phyloP scores from a whole-genome alignment of 2,113 vertebrate species.

The Lycocorax pyrrhopterus region DNA sequence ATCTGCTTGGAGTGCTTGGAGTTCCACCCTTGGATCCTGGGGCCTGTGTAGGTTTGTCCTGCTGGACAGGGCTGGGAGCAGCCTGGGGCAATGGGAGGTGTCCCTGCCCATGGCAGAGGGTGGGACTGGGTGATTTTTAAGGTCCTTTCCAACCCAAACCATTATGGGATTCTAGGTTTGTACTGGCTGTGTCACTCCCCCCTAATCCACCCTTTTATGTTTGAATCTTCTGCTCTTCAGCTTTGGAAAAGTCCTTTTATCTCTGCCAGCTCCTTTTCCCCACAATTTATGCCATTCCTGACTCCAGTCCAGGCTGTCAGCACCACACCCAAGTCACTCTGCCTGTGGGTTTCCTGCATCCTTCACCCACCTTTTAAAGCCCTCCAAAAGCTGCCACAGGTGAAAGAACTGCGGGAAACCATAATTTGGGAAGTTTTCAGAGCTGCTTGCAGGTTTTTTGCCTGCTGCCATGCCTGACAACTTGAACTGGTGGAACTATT shows the following conservation, averaged over 20 bases:
- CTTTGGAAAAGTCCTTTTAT: background rate
- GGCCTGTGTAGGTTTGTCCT: background rate
- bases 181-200: background rate
- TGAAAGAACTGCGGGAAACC: background rate
- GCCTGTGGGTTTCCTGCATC: background rate
- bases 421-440: background rate
- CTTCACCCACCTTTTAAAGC: background rate
- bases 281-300: background rate
- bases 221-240: background rate
- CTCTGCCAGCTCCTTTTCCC: background rate
- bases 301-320: background rate
- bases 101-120: background rate
- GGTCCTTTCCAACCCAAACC: background rate
- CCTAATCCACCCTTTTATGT: background rate
- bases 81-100: fast-evolving
- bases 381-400: background rate
- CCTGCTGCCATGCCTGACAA: background rate
- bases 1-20: background rate
- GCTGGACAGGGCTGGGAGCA: background rate
- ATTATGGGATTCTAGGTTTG: background rate
- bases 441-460: background rate
- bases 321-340: background rate
- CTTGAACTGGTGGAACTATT: background rate
- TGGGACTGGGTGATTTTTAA: background rate
- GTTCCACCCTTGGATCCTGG: background rate